phyloP scores from a whole-genome alignment of 2,113 vertebrate species.

The Sphaerodactylus townsendi region DNA sequence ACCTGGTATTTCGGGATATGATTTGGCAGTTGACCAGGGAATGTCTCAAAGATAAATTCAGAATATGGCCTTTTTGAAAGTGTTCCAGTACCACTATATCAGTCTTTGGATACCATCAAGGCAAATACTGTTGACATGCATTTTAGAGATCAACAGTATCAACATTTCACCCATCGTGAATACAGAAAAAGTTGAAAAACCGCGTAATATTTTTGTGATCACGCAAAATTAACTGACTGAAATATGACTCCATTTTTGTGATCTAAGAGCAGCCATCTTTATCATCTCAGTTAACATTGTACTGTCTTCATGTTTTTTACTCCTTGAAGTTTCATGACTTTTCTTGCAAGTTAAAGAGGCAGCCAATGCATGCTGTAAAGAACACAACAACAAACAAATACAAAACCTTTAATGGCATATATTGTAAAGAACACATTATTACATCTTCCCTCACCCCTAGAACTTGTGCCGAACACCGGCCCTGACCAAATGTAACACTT shows the following conservation, averaged over 20 bases:
- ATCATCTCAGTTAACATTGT: neutral
- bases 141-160: no score
- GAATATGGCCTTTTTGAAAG: no score
- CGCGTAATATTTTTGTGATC: neutral
- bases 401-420: no score
- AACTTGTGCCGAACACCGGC: neutral
- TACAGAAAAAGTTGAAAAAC: neutral
- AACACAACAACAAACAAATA: no score
- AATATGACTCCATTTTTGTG: no score
- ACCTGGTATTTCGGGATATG: no score
- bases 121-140: no score
- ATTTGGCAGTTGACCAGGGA: no score
- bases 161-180: neutral
- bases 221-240: neutral
- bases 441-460: neutral
- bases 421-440: neutral
- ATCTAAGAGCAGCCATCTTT: neutral
- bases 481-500: no score
- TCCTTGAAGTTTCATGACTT: neutral
- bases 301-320: neutral
- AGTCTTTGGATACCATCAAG: no score
- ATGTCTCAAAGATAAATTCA: no score
- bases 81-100: no score
- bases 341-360: neutral
- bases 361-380: neutral